Evolutionary conservation across 2,113 vertebrate species (phyloP), one percentile per base, ranked within the genome.

Genomic region (Ictalurus punctatus): DNA sequence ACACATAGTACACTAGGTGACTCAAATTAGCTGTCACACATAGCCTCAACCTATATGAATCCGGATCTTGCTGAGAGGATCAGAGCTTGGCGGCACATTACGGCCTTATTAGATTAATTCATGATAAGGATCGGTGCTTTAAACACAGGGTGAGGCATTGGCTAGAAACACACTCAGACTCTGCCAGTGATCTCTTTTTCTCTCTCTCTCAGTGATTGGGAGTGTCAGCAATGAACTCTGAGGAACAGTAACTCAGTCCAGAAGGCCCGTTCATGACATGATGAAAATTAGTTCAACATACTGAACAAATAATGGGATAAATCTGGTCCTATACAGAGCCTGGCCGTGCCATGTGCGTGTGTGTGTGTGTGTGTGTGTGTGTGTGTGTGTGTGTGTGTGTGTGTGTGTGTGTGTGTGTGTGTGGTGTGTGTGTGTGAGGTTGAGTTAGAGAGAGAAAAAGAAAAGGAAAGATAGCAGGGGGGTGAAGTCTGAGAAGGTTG

Each of bases 71-170:
- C 96, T 95, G 96, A 96, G 94, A 97, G 96, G 96, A 96, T 96
- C 96, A 95, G 96, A 89, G 97, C 96, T 98, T 96, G 98, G 97
- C 97, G 96, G 96, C 98, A 97, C 97, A 98, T 98, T 98, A 97
- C 96, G 95, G 95, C 97, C 98, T 99, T 99, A 99, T 99, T 99
- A 98, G 99, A 99, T 99, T 99, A 98, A 99, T 99, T 99, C 63
- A 98, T 94, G 98, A 99, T 99, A 99, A 99, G 97, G 97, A 99
- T 99, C 98, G 97, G 97, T 97, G 97, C 97, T 98, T 99, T 98
- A 99, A 99, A 98, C 97, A 96, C 96, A 95, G 97, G 97, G 97
- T 98, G 97, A 98, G 97, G 97, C 93, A 94, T 95, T 96, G 97
- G 97, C 96, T 92, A 90, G 76, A 90, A 90, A 90, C 81, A 91